Evolutionary conservation across 1,140 invertebrate species (phyloP), one percentile per base, ranked within the genome.

Genomic region (Phymastichus coffea): DNA sequence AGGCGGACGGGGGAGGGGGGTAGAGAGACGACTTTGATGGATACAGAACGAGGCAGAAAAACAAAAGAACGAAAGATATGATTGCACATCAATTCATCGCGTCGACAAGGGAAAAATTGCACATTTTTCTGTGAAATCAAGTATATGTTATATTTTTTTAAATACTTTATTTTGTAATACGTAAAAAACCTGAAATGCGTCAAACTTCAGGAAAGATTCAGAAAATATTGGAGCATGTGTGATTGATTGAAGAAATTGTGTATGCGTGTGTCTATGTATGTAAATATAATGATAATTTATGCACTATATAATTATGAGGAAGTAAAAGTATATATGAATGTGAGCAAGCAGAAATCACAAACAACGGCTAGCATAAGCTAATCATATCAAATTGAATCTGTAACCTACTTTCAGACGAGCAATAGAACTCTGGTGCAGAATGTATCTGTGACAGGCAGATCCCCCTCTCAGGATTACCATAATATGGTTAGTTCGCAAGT

Each of bases 401-500:
- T 80, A 73, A 79, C 77, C 78, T 80, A 80, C 76, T 79, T 80
- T 80, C 78, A 80, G 78, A 80, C 78, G 77, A 80, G 78, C 78
- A 80, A 80, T 79, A 80, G 78, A 80, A 76, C 77, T 80, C 77
- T 79, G 78, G 78, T 80, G 78, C 78, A 79, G 77, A 80, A 80
- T 80, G 78, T 80, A 79, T 80, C 78, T 78, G 78, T 80, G 78
- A 80, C 77, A 80, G 76, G 78, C 78, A 80, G 78, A 79, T 80
- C 78, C 71, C 78, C 78, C 74, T 80, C 78, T 76, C 78, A 80
- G 78, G 78, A 80, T 79, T 80, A 80, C 78, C 76, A 79, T 79
- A n/a, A n/a, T n/a, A 80, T 80, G 78, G 78, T 80, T 80, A 80
- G 78, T 80, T 72, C 77, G 75, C 73, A 79, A 77, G 72, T 78